Evolutionary conservation across 2,888 invertebrate genomes (phyloP), one percentile per base, ranked within the genome.

Genomic region (Aleiodes alternator): DNA sequence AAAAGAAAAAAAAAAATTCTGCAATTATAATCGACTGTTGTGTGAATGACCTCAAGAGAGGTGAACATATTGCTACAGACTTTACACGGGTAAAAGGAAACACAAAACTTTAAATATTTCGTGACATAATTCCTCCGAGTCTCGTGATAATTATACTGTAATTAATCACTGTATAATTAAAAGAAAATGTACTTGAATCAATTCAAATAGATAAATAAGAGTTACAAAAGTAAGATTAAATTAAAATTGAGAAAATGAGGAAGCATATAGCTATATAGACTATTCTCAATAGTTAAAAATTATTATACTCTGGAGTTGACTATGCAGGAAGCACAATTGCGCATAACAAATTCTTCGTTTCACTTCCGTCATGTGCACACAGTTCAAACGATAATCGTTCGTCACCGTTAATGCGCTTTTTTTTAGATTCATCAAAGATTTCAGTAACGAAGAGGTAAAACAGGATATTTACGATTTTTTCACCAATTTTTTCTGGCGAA

Each of bases 331-430:
- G 53, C 51, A 61, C 70, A 73, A 76, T 76, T 73, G 70, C 59
- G 53, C 61, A 34, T 70, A 48, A 59, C 43, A 34, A 72, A 74
- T 66, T 59, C 31, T 68, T 72, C 68, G 48, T 79, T 78, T 76
- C 72, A 77, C 77, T 79, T 79, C 75, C 77, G 75, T 38, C 71
- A 48, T 56, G 69, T 75, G 72, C 9, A 43, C 11, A 43, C 57
- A 34, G 31, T 72, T 72, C 59, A 61, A 43, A 61, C 16, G 31
- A 61, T 5, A 43, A 16, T 43, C 4, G 48, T 64, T 23, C 31
- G 64, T 43, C 48, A 55, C 48, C 23, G 48, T 64, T n/a, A 16
- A 16, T 43, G 23, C 43, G 48, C 48, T 64, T 48, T 38, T 43
- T 38, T 48, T 48, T 34, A 64, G 11, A 9, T 11, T 43, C 4